Conservation (phyloP, 2,797 vertebrate genomes). For the Lates japonicus region DNA sequence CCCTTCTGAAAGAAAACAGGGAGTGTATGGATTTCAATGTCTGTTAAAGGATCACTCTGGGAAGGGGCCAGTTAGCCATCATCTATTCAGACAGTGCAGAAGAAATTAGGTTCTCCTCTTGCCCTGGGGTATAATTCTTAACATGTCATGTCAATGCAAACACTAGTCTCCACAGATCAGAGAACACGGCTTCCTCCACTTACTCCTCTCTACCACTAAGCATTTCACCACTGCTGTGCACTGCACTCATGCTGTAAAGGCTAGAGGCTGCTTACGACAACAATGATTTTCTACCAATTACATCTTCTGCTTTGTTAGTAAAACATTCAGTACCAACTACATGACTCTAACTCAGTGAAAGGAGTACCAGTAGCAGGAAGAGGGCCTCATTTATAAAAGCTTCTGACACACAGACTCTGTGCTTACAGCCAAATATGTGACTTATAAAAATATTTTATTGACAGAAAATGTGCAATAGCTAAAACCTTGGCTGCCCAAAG, state of each 20-base stretch:
- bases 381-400: conserved; percentile 58
- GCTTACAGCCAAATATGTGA: conserved; percentile 48
- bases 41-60: conserved; percentile 70
- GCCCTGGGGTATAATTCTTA: conserved; percentile 83
- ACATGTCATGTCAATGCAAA: conserved; percentile 85
- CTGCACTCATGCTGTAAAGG: conserved; percentile 46
- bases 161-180: conserved; percentile 79
- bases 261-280: conserved; percentile 63
- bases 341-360: conserved; percentile 41
- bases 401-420: conserved; percentile 36
- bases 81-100: conserved; percentile 81
- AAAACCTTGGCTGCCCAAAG: conserved; percentile 30
- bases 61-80: conserved; percentile 74
- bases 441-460: conserved; percentile 47
- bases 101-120: conserved; percentile 79
- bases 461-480: conserved; percentile 36
- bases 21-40: conserved; percentile 79
- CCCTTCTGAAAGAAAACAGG: conserved; percentile 93
- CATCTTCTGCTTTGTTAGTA: conserved; percentile 56
- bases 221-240: conserved; percentile 45
- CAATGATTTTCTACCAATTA: conserved; percentile 55
- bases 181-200: conserved; percentile 70
- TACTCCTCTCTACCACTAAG: conserved; percentile 63
- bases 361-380: conserved; percentile 15
- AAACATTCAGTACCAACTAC: conserved; percentile 54